Base-by-base conservation (phyloP, 2,113 vertebrate species). In the Myodes glareolus region DNA sequence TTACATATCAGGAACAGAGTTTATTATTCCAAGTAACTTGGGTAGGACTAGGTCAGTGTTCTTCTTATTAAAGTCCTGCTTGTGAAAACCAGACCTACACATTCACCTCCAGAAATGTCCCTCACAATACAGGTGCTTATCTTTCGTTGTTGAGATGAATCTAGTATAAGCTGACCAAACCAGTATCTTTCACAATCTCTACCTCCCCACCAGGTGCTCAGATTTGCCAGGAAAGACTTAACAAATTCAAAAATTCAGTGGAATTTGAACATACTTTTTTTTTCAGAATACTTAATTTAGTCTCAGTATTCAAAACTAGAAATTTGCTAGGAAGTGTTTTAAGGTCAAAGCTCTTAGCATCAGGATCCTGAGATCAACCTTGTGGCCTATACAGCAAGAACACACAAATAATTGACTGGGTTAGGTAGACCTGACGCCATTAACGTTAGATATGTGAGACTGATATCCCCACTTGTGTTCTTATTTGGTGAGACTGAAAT, bases 401-500 rank as follows among this genome's bases (percentile, higher is more conserved):
- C 63, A 70, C 45, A 78, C 14, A 75, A 42, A 50, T 68, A 81
- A 50, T 31, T 58, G 36, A 36, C 8, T 36, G 50, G 36, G 82
- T 86, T 77, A 65, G 39, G 33, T 81, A 70, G 25, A 47, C 73
- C 7, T 78, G 75, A 70, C 11, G 85, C 42, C 50, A 39, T 82
- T 91, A 55, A 36, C 73, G 36, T 86, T 72, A 76, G 27, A 89
- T 33, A 90, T 87, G 47, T 17, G 42, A 63, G 88, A 86, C 86
- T 7, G 21, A 76, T 85, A 92, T 73, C 78, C 29, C 61, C 72
- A 61, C 31, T 81, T 58, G 11, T 94, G 31, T 55, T 25, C 85
- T 88, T 52, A 14, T 90, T 70, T 50, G 88, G 31, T 94, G 84
- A 96, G 73, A 88, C 94, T 76, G 21, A 94, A 80, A 58, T n/a